These are phyloP conservation scores for Takifugu ocellatus DNA, from an alignment of 2,797 vertebrate species.

Conservation along the genomic window DNA sequence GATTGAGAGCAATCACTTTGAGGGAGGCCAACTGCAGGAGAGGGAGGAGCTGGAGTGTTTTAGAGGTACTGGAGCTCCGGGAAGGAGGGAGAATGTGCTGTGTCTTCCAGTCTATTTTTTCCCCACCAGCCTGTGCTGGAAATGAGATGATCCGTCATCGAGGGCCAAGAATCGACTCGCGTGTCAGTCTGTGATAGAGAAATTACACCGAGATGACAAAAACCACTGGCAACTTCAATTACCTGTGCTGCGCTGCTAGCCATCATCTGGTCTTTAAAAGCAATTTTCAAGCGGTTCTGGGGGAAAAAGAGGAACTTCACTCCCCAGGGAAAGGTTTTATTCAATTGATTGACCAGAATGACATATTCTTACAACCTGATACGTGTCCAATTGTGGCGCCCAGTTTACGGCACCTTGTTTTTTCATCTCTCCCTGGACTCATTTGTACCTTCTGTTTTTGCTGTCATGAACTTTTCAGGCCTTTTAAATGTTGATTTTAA, in stretches of 20 bases:
- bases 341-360: constrained; percentile 31
- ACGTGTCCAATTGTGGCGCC: constrained; percentile 11
- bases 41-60: constrained; percentile 35
- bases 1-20: constrained; percentile 59
- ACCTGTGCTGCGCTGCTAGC: constrained; percentile 56
- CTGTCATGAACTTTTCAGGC: constrained; percentile 7
- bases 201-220: constrained; percentile 73
- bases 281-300: constrained; percentile 36
- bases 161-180: constrained; percentile 61
- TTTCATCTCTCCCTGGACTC: constrained; percentile 1
- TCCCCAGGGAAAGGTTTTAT: constrained; percentile 44
- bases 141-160: constrained; percentile 70
- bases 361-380: constrained; percentile 29
- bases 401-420: constrained; percentile 6
- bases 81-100: constrained; percentile 22
- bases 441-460: constrained; percentile 19
- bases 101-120: constrained; percentile 21
- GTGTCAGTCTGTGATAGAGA: constrained; percentile 71
- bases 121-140: constrained; percentile 35
- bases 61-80: constrained; percentile 31
- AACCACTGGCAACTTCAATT: constrained; percentile 66
- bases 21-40: constrained; percentile 13
- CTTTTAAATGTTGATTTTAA: constrained; percentile 1
- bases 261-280: constrained; percentile 60
- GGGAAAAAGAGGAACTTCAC: constrained; percentile 40